Conservation (phyloP, 2,888 invertebrate species). For the Ochropacha duplaris region DNA sequence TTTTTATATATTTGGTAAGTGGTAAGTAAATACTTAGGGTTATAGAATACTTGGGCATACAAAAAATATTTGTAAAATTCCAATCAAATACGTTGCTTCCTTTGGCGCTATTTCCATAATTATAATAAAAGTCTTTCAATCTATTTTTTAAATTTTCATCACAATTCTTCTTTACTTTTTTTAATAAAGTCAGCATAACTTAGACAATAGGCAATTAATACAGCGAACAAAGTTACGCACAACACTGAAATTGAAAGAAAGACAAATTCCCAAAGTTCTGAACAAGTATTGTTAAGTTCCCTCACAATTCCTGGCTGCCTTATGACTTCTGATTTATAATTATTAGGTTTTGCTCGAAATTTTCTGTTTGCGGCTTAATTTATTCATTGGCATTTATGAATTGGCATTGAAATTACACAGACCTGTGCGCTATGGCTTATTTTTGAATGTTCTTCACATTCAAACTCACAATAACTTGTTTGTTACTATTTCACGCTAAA, state of each 20-base stretch:
- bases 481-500: too few species aligned
- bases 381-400: background rate
- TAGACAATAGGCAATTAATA: slow-evolving; percentile 50
- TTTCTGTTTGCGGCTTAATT: background rate
- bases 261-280: slow-evolving; percentile 46
- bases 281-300: slow-evolving; percentile 22
- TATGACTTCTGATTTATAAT: slow-evolving; percentile 26
- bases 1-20: too few species aligned
- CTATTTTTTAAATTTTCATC: background rate
- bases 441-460: too few species aligned
- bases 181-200: slow-evolving; percentile 14
- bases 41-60: too few species aligned
- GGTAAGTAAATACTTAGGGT: too few species aligned
- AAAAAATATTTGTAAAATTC: too few species aligned
- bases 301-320: slow-evolving; percentile 21
- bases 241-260: slow-evolving; percentile 48
- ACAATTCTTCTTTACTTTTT: background rate
- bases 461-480: too few species aligned
- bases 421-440: too few species aligned
- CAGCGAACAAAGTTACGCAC: slow-evolving; percentile 35
- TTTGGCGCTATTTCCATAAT: too few species aligned
- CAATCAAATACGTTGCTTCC: too few species aligned
- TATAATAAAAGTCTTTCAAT: too few species aligned
- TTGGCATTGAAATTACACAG: background rate
- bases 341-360: slow-evolving; percentile 15